These are phyloP conservation scores for Tipula lateralis DNA, from an alignment of 2,888 invertebrate species.

Conservation along the genomic window DNA sequence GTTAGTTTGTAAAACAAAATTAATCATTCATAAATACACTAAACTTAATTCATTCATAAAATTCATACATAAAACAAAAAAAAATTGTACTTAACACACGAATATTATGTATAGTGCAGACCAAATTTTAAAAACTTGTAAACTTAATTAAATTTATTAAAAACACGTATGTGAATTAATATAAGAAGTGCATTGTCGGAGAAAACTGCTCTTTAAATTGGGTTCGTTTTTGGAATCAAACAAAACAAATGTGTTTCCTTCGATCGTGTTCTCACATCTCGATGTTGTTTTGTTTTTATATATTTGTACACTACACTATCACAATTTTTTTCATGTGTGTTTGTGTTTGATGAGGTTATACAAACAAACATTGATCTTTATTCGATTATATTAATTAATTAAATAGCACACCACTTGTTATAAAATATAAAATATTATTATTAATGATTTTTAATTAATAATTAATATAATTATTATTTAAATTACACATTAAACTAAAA, in stretches of 20 bases:
- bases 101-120: not conserved
- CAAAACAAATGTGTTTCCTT: not conserved
- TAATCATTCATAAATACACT: slow-evolving; percentile 11
- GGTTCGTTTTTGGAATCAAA: not conserved
- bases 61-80: slow-evolving; percentile 14
- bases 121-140: not conserved
- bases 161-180: no score
- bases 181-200: not conserved
- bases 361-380: not conserved
- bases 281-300: not conserved
- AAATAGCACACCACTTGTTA: not conserved
- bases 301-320: not conserved
- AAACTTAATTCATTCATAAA: slow-evolving; percentile 12
- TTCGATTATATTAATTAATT: not conserved
- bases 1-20: slow-evolving; percentile 12
- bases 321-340: not conserved
- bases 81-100: not conserved
- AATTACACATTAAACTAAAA: not conserved
- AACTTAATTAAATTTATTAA: not conserved
- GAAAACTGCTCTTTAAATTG: not conserved
- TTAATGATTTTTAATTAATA: not conserved
- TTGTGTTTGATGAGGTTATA: not conserved
- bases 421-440: no score
- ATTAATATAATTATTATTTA: no score
- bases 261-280: not conserved